Evolutionary conservation across 2,113 vertebrate genomes (phyloP).

Genomic region (Narcine bancroftii): DNA sequence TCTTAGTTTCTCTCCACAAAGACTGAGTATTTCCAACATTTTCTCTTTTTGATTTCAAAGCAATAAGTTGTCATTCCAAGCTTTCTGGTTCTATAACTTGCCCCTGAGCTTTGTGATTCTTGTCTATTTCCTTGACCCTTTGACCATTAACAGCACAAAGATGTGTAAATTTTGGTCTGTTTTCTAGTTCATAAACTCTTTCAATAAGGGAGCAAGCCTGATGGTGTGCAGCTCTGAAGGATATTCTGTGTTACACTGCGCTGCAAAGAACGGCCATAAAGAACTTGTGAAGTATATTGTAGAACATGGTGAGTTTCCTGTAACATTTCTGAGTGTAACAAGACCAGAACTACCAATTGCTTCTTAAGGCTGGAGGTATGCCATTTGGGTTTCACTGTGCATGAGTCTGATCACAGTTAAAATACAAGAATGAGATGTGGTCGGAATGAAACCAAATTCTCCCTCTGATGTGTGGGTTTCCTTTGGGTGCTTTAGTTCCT

Average conservation of each 20-base stretch:
- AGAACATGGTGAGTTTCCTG: slow-evolving; percentile 69
- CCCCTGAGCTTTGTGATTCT: too few relatives aligned
- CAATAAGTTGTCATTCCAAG: too few relatives aligned
- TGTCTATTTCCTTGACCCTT: neutral
- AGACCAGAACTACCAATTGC: neutral
- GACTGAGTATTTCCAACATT: too few relatives aligned
- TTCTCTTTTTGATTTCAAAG: too few relatives aligned
- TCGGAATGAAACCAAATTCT: too few relatives aligned
- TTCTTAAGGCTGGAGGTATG: neutral
- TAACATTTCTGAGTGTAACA: neutral
- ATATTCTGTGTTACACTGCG: slow-evolving; percentile 76
- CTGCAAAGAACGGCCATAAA: slow-evolving; percentile 71
- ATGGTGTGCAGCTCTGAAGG: slow-evolving; percentile 75
- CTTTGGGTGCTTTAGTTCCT: too few relatives aligned
- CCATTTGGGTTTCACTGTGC: neutral
- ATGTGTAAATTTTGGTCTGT: neutral
- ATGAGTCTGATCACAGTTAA: neutral
- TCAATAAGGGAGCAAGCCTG: slow-evolving; percentile 73
- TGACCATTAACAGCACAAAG: too few relatives aligned
- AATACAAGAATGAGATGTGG: neutral
- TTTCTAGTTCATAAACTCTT: slow-evolving; percentile 72
- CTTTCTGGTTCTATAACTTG: too few relatives aligned
- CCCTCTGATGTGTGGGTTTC: too few relatives aligned
- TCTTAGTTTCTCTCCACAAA: too few relatives aligned
- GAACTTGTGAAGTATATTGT: slow-evolving; percentile 80